Percentiles rank a stretch among this genome's conserved stretches.
Conservation (phyloP, 2,113 vertebrate genomes). For the Aspidoscelis tigris region DNA sequence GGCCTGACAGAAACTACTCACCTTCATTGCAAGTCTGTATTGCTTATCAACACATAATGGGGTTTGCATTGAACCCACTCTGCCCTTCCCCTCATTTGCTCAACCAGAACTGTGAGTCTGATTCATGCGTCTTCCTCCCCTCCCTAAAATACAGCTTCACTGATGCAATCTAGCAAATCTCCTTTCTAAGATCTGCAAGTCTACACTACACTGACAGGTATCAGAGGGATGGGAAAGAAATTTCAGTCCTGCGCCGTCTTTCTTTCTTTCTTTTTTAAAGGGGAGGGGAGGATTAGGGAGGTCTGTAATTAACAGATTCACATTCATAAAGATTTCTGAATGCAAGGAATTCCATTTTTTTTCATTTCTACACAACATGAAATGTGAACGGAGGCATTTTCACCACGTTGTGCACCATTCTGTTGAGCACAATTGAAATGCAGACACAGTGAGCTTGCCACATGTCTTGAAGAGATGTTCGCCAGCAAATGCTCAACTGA, state of each 20-base stretch:
- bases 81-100: neutral
- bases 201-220: neutral
- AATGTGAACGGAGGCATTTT: no score
- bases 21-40: neutral
- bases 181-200: neutral
- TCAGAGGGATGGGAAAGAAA: neutral
- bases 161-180: neutral
- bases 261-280: no score
- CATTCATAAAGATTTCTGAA: no score
- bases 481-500: no score
- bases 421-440: no score
- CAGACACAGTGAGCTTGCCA: no score
- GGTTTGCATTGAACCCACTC: neutral
- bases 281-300: no score
- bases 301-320: no score
- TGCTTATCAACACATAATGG: neutral
- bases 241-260: neutral
- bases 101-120: neutral
- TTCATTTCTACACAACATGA: no score
- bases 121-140: neutral
- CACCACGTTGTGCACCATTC: no score
- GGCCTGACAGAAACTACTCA: neutral
- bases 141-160: neutral
- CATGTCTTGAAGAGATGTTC: no score
- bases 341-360: no score